These are phyloP conservation scores for Onychomys torridus DNA, from an alignment of 2,797 vertebrate genomes.

Conservation along the genomic window DNA sequence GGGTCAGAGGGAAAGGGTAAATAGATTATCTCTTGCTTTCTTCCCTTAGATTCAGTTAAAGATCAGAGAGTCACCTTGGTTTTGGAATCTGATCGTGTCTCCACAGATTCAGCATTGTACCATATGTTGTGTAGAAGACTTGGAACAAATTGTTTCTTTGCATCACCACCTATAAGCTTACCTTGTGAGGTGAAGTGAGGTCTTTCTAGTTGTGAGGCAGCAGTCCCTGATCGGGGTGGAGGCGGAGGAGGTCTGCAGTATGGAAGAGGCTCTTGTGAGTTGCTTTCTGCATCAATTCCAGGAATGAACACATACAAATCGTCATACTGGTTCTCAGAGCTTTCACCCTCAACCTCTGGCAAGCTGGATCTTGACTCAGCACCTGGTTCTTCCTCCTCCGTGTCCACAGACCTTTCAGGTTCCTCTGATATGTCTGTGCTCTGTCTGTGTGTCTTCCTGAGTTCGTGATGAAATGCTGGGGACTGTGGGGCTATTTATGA, in stretches of 20 bases:
- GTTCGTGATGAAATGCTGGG: constrained; percentile 47
- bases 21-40: background rate
- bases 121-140: background rate
- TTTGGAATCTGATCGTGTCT: background rate
- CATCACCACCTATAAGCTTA: constrained; percentile 69
- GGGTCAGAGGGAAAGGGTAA: fast-evolving
- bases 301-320: constrained; percentile 80
- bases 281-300: background rate
- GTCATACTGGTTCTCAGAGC: constrained; percentile 51
- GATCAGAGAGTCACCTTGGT: background rate
- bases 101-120: background rate
- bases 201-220: constrained; percentile 59
- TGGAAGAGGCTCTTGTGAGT: background rate
- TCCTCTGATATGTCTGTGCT: constrained; percentile 6
- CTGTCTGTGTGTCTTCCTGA: background rate
- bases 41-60: background rate
- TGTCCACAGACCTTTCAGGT: background rate
- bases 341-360: fast-evolving
- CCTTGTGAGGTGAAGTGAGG: constrained; percentile 77
- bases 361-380: background rate
- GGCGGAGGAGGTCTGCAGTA: constrained; percentile 78
- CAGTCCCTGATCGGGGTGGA: constrained; percentile 69
- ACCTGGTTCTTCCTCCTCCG: background rate
- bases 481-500: constrained; percentile 74
- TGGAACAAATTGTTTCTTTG: background rate